Evolutionary conservation across 2,113 vertebrate species (phyloP), one percentile per base, ranked within the genome.

Genomic region (Dolichotis patagonum): DNA sequence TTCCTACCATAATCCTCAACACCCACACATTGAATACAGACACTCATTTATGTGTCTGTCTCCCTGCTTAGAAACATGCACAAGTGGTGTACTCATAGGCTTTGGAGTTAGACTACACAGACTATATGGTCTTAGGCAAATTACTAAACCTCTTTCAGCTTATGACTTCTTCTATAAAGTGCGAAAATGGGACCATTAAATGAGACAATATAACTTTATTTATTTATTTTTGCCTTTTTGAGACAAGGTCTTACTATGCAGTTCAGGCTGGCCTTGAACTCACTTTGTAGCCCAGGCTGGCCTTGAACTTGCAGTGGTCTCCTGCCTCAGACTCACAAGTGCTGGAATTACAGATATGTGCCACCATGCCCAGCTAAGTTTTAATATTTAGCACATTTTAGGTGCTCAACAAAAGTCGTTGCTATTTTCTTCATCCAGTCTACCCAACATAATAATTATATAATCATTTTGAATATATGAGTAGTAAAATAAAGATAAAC

Each of bases 401-500:
- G 46, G 6, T 90, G 13, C 63, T 94, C 41, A 90, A 62, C 3
- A 9, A 85, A 93, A 82, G 38, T 56, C 43, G 38, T 58, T 95
- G 56, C 43, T 83, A 43, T 80, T 95, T 95, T 95, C 54, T 92
- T 75, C 35, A 58, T 58, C 49, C 60, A 9, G 89, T 49, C 14
- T n/a, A 85, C 17, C 17, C 26, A 85, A 78, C 60, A 93, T 52
- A 94, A 30, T 88, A 81, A 81, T 73, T 92, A 41, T 5, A 52
- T 52, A 52, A 52, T 52, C 35, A 67, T 78, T 81, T 93, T 85
- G 43, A 82, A 77, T 90, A 12, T 58, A 30, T 80, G 8, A 43
- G 93, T 82, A 82, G 17, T 43, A 43, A 94, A 94, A 92, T 52
- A 96, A 86, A 69, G 13, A 87, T 62, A 26, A 94, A 63, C 24